Conservation (phyloP, 2,113 vertebrate genomes). For the Agapornis roseicollis region DNA sequence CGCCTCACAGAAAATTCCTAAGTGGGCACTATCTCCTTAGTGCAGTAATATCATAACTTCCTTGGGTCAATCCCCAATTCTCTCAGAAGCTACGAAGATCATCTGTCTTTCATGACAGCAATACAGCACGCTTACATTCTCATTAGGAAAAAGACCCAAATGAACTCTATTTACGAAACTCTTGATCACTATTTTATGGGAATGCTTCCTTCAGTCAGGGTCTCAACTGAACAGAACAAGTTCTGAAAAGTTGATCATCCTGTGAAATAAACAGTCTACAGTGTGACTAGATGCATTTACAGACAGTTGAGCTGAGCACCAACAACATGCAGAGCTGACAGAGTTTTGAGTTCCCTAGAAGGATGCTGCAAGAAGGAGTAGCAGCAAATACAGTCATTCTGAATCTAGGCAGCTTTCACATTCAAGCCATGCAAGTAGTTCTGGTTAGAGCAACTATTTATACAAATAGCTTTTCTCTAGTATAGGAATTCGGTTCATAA, state of each 20-base stretch:
- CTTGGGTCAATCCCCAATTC: background rate
- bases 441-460: background rate
- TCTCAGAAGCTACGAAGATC: background rate
- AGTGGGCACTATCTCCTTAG: background rate
- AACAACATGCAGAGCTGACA: background rate
- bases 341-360: background rate
- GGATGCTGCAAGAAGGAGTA: background rate
- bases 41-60: background rate
- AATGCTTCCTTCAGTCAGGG: background rate
- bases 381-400: background rate
- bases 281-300: background rate
- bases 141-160: background rate
- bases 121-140: background rate
- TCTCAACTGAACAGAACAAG: background rate
- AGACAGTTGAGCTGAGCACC: background rate
- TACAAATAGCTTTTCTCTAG: background rate
- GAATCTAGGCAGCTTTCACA: background rate
- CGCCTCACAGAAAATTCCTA: background rate
- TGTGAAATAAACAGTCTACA: background rate
- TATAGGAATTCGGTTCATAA: background rate
- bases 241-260: background rate
- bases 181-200: background rate
- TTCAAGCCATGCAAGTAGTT: background rate
- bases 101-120: background rate
- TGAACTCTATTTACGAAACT: background rate